These are phyloP conservation scores for Nudaria mundana DNA, from an alignment of 2,888 invertebrate species.

Conservation along the genomic window DNA sequence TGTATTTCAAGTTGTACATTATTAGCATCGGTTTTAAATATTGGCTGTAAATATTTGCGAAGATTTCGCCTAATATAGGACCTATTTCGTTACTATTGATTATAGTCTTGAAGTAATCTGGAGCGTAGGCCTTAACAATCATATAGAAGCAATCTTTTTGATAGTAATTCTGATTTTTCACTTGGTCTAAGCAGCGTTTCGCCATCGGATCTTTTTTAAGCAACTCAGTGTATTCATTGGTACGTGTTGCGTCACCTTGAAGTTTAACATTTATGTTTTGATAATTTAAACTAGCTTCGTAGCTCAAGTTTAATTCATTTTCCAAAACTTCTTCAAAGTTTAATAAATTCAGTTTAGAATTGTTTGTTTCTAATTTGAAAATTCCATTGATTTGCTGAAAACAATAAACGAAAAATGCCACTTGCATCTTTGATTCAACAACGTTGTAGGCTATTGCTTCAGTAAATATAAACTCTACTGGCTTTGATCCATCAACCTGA, in stretches of 20 bases:
- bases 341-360: conserved; percentile 73
- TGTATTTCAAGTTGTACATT: conserved; percentile 66
- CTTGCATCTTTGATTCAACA: conserved; percentile 78
- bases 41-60: conserved; percentile 25
- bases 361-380: conserved; percentile 48
- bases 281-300: conserved; percentile 70
- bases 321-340: conserved; percentile 79
- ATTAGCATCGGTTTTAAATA: conserved; percentile 68
- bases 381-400: conserved; percentile 71
- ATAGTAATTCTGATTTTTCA: conserved; percentile 77
- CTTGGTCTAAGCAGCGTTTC: conserved; percentile 74
- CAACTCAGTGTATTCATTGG: conserved; percentile 67
- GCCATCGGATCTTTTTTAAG: conserved; percentile 66
- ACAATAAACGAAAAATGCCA: conserved; percentile 65
- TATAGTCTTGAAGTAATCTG: conserved; percentile 73
- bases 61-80: conserved; percentile 35
- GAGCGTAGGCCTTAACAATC: conserved; percentile 74
- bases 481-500: conserved; percentile 75
- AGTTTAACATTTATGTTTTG: conserved; percentile 69
- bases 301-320: conserved; percentile 69
- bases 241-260: conserved; percentile 71
- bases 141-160: conserved; percentile 81
- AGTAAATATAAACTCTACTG: conserved; percentile 73
- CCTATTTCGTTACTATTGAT: conserved; percentile 75
- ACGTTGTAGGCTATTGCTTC: conserved; percentile 77